Conservation (phyloP, 2,113 vertebrate genomes). For the Orientallactaga bullata region DNA sequence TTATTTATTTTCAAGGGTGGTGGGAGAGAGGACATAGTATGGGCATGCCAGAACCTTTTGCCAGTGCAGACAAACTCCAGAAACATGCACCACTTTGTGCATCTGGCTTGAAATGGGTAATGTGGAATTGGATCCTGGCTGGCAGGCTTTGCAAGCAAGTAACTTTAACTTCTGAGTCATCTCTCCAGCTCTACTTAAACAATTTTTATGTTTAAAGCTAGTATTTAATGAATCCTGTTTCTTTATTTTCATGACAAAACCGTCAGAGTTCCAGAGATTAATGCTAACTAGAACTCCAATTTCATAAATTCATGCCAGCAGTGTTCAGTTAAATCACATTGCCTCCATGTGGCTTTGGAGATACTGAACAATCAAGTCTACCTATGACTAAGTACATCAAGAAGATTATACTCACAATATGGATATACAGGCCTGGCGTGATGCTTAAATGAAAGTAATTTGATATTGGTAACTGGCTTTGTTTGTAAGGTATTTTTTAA, state of each 20-base stretch:
- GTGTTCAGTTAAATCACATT: conserved; percentile 22
- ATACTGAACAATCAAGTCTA: neutral
- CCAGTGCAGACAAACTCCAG: no score
- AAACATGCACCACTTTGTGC: no score
- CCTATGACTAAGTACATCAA: neutral
- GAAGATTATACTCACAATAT: neutral
- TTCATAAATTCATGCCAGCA: neutral
- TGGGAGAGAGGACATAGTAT: no score
- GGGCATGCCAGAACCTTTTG: no score
- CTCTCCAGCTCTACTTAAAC: neutral
- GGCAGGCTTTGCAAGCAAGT: no score
- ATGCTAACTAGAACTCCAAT: conserved; percentile 11
- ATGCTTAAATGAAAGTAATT: conserved; percentile 37
- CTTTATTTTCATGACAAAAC: conserved; percentile 41
- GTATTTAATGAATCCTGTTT: neutral
- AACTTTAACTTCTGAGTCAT: no score
- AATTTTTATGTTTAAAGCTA: conserved; percentile 7
- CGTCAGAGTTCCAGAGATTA: neutral
- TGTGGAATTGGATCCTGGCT: no score
- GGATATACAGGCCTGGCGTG: neutral
- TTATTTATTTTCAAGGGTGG: no score
- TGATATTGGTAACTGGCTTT: conserved; percentile 16
- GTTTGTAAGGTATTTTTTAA: neutral
- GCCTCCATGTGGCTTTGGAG: conserved; percentile 55
- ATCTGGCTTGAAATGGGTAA: no score